Base-by-base conservation (phyloP, 2,888 invertebrate species). In the Yponomeuta plumbellus region DNA sequence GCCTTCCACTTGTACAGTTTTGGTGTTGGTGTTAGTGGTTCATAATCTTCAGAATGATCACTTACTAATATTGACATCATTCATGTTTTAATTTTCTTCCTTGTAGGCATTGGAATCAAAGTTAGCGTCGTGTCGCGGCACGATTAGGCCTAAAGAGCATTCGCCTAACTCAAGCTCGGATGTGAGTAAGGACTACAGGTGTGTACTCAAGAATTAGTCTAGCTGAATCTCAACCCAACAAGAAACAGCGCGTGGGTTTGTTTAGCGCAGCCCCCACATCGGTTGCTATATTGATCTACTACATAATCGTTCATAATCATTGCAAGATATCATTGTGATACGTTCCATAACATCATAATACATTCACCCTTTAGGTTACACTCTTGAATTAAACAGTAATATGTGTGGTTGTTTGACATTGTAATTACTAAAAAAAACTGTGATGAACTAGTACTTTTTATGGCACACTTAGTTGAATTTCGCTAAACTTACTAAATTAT, bases 51-150 rank as follows among this genome's bases (percentile, higher is more conserved):
- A 77, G 70, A 67, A 72, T 77, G 70, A 67, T 80, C 86, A 80
- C 79, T 70, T 85, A 88, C 87, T 90, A 91, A 89, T 89, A 84
- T 81, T 81, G 84, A 84, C 86, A 83, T 82, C 85, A 85, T 86
- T 87, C 89, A 90, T 88, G 80, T 83, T 79, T 77, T 82, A 85
- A 80, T 90, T 88, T 88, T 90, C 86, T 87, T 87, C 86, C 85
- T 92, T 92, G 81, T 92, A 94, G 94, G 94, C 93, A 79, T 92
- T 94, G 92, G 94, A 94, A 92, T 93, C 93, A 81, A 94, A 94
- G 83, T 91, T 94, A 86, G 93, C 93, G 73, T 93, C 93, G 79
- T 94, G 93, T 91, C 92, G 93, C 75, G 90, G 90, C 87, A 84
- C 91, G 68, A 88, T 91, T 88, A 91, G 88, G 88, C 91, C 92